These are phyloP conservation scores for Paracanthobrama guichenoti DNA, from an alignment of 2,113 vertebrate genomes.

Conservation along the genomic window DNA sequence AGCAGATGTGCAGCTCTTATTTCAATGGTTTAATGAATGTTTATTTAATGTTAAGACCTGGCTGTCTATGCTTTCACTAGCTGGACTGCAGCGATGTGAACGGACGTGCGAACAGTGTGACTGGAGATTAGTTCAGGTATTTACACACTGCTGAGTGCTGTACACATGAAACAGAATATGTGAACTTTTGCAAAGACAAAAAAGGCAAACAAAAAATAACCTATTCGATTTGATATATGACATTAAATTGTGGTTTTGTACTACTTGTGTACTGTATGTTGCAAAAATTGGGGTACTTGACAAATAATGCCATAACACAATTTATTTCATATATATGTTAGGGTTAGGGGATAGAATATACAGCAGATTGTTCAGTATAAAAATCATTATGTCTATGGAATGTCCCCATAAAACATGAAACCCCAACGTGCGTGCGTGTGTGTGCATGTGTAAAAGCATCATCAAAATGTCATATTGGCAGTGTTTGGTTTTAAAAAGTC, in stretches of 20 bases:
- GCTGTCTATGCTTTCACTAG: slow-evolving; percentile 23
- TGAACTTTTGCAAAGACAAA: not conserved
- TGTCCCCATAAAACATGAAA: too few species aligned
- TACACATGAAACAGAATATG: not conserved
- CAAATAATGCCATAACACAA: too few species aligned
- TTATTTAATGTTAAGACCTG: slow-evolving; percentile 41
- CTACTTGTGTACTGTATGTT: too few species aligned
- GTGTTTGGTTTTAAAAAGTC: not conserved
- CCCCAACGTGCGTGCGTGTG: not conserved
- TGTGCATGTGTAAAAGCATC: not conserved
- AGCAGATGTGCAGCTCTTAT: slow-evolving; percentile 37
- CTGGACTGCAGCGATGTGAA: slow-evolving; percentile 18
- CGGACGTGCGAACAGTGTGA: slow-evolving; percentile 26
- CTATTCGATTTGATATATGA: too few species aligned
- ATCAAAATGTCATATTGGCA: not conserved
- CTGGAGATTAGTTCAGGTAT: slow-evolving; percentile 29
- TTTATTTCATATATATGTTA: too few species aligned
- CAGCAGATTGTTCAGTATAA: too few species aligned
- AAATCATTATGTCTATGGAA: too few species aligned
- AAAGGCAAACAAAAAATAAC: not conserved
- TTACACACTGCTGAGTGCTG: not conserved
- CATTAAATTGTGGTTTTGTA: too few species aligned
- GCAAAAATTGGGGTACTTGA: too few species aligned
- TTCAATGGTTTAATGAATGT: slow-evolving; percentile 47
- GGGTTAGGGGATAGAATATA: too few species aligned